Base-by-base conservation (phyloP, 2,888 invertebrate genomes). In the Rotaria sp. region DNA sequence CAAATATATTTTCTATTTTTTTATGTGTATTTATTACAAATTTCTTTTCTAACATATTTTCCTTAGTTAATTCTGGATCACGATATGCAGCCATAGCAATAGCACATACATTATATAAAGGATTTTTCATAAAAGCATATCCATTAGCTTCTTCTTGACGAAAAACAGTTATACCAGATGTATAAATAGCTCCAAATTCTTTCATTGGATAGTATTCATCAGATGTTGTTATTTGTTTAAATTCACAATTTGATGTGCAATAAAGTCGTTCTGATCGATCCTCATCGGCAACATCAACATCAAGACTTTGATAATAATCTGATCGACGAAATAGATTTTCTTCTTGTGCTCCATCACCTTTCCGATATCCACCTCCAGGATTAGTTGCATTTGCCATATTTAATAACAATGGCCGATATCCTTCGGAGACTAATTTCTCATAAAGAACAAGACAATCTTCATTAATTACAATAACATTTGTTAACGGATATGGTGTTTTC, bases 371-470 rank as follows among this genome's bases (percentile, higher is more conserved):
- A 67, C 67, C 67, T 0, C 67, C 67, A 35, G 67, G 67, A 30
- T 18, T 67, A 3, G 67, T 67, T 15, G 30, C 35, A 67, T 15
- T 67, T 2, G 67, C 67, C 67, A 67, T 67, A 67, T 67, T 67
- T 2, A 67, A 18, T 35, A 67, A 67, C 5, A 67, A 15, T 11
- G 67, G 67, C 15, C 24, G n/a, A 30, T 67, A 26, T 24, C 41
- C 80, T n/a, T 80, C 1, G 0, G 15, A 35, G 15, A 45, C 80
- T 80, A 80, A 80, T 80, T 45, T 80, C 15, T 80, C 80, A 45
- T 80, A 80, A 80, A 41, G 26, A 38, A 80, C 18, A 41, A 80
- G 80, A 24, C 80, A 80, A 35, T 80, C 80, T 80, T 80, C 80
- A 15, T 80, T 80, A 35, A 80, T 5, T 45, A 80, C 45, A 24